Evolutionary conservation across 1,140 invertebrate genomes (phyloP).

Genomic region (Tetramorium simillimum): DNA sequence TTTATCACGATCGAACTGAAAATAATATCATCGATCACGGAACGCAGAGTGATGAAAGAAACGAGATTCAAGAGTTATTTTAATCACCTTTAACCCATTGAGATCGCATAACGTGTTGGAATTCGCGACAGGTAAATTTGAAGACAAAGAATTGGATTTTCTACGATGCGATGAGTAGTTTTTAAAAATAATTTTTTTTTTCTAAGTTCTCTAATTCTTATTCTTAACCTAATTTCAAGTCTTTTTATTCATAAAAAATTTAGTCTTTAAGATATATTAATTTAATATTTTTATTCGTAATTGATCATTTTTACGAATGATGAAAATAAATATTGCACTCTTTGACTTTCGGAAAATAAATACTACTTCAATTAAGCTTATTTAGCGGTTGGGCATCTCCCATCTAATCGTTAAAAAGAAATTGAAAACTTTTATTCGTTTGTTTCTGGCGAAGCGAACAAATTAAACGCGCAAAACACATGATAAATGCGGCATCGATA

Average conservation of each 20-base stretch:
- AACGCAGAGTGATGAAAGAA: not conserved
- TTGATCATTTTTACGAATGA: not conserved
- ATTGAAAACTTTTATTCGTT: not conserved
- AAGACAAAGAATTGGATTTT: not conserved
- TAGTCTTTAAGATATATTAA: not conserved
- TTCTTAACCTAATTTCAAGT: no score
- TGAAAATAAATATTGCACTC: not conserved
- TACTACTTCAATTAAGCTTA: not conserved
- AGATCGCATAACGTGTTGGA: not conserved
- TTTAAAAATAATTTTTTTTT: not conserved
- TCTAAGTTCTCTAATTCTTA: no score
- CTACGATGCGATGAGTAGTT: not conserved
- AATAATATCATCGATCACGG: not conserved
- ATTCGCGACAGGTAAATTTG: not conserved
- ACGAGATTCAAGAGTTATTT: not conserved
- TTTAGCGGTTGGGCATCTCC: not conserved
- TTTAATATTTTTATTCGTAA: no score
- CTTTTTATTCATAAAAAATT: not conserved
- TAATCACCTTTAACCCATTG: not conserved
- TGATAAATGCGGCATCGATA: slow-evolving; percentile 13
- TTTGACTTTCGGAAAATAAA: not conserved
- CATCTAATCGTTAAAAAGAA: not conserved
- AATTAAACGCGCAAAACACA: slow-evolving; percentile 13
- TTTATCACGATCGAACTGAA: slow-evolving; percentile 11
- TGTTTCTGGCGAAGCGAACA: not conserved